These are phyloP conservation scores for Carpatolechia fugitivella DNA, from an alignment of 2,888 invertebrate species.

Conservation along the genomic window DNA sequence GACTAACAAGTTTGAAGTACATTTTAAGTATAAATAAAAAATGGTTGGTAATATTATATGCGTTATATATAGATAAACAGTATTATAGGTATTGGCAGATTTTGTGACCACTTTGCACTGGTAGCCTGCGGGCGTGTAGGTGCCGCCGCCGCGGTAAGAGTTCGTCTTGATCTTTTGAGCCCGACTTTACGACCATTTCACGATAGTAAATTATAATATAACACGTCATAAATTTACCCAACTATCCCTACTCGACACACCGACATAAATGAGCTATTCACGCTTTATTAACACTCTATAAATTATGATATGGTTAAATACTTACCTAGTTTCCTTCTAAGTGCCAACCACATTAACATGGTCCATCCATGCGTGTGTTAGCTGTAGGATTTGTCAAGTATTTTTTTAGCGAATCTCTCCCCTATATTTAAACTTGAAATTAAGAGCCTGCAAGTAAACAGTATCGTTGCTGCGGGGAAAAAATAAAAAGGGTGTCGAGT, in stretches of 20 bases:
- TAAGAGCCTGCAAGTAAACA: conserved; percentile 71
- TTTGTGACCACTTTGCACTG: too few relatives aligned
- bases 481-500: conserved; percentile 73
- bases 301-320: background rate
- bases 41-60: too few relatives aligned
- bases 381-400: conserved; percentile 58
- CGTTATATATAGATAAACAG: too few relatives aligned
- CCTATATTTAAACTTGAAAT: conserved; percentile 74
- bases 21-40: too few relatives aligned
- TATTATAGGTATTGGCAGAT: too few relatives aligned
- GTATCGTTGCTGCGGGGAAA: conserved; percentile 59
- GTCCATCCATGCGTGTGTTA: conserved; percentile 39
- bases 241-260: conserved; percentile 66
- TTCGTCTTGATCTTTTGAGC: conserved; percentile 70
- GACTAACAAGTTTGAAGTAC: background rate
- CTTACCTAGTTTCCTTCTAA: background rate
- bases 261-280: conserved; percentile 53
- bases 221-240: conserved; percentile 74
- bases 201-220: conserved; percentile 78
- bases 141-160: background rate
- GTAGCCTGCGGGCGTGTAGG: too few relatives aligned
- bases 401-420: conserved; percentile 64
- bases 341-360: too few relatives aligned
- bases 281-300: conserved; percentile 19
- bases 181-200: conserved; percentile 65